Percentiles rank a stretch among this genome's conserved stretches.
phyloP scores from a whole-genome alignment of 2,113 vertebrate species.

The Onychostoma macrolepis region DNA sequence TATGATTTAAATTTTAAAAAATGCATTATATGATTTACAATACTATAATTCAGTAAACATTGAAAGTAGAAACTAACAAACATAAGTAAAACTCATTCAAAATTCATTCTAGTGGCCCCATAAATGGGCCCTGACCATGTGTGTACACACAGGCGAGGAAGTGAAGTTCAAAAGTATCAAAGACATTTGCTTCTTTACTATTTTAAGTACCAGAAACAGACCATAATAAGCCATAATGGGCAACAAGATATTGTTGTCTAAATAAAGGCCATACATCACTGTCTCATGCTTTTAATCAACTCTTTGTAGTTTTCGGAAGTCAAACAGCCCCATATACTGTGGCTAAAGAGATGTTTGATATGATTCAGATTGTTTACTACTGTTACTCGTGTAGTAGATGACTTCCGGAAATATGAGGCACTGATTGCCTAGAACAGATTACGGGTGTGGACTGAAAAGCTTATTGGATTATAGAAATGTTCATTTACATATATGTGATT shows the following conservation, averaged over 20 bases:
- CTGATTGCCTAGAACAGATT: neutral
- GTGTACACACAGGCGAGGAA: neutral
- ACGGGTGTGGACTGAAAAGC: neutral
- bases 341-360: constrained; percentile 6
- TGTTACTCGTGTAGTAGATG: constrained; percentile 3
- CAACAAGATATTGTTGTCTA: constrained; percentile 56
- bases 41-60: neutral
- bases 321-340: constrained; percentile 56
- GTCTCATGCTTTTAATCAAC: constrained; percentile 43
- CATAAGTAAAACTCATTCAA: neutral
- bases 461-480: neutral
- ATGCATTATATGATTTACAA: neutral
- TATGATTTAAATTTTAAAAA: neutral
- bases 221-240: constrained; percentile 66
- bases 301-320: constrained; percentile 67
- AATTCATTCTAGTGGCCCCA: neutral
- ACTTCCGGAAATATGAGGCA: neutral
- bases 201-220: constrained; percentile 60
- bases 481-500: neutral
- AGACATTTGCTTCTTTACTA: constrained; percentile 46
- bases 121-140: neutral
- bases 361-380: constrained; percentile 27
- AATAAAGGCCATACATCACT: constrained; percentile 69
- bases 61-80: neutral
- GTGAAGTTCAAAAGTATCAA: constrained; percentile 56